phyloP scores from a whole-genome alignment of 2,113 vertebrate species.

The Mustela nigripes region DNA sequence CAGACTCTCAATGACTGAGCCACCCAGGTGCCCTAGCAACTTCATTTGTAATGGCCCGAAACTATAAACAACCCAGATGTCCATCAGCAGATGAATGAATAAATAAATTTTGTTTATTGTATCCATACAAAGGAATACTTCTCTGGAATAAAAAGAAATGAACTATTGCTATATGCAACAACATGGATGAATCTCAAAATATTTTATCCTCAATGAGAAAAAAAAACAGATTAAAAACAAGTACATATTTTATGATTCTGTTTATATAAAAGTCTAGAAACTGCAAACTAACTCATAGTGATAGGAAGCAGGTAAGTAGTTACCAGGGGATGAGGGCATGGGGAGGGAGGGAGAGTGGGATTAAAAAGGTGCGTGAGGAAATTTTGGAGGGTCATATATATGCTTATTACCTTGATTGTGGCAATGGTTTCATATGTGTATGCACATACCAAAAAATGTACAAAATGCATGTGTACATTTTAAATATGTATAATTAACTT shows the following conservation, averaged over 20 bases:
- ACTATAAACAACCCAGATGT: not conserved
- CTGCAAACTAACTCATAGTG: not conserved
- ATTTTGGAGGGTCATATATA: not conserved
- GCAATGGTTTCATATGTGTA: not conserved
- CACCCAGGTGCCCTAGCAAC: not conserved
- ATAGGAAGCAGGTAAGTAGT: not conserved
- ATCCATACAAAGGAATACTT: not conserved
- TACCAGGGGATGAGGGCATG: not conserved
- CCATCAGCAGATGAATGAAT: not conserved
- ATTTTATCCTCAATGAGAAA: not conserved
- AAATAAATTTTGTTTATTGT: not conserved
- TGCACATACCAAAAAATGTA: not conserved
- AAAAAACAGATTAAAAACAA: not conserved
- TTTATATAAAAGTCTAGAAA: not conserved
- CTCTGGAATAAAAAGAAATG: not conserved
- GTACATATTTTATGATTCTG: not conserved
- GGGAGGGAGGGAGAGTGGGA: not conserved
- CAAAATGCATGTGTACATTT: not conserved
- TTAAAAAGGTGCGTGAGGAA: not conserved
- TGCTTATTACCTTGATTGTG: not conserved
- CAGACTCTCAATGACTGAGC: no score
- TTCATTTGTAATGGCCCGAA: not conserved
- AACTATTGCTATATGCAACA: not conserved
- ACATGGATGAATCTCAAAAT: not conserved
- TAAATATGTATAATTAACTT: not conserved